phyloP scores from a whole-genome alignment of 2,113 vertebrate species.

The Stomatorhinus ivindoensis region DNA sequence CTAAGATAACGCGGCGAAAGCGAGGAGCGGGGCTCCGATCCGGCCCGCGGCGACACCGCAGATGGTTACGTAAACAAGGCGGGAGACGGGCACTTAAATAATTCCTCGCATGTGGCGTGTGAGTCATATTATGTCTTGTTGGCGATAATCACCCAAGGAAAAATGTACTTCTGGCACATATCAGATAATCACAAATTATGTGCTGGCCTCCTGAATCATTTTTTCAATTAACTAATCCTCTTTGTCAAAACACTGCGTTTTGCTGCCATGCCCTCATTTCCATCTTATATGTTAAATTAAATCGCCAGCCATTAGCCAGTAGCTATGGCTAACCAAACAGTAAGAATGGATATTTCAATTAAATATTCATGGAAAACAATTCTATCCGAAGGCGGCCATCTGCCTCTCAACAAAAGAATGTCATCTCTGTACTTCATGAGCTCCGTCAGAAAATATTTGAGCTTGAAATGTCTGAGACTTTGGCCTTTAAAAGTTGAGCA shows the following conservation, averaged over 20 bases:
- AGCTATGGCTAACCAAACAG: neutral
- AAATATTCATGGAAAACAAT: constrained; percentile 14
- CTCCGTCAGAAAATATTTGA: neutral
- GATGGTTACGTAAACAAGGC: constrained; percentile 7
- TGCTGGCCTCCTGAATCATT: neutral
- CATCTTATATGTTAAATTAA: neutral
- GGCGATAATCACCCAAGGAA: neutral
- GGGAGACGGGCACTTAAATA: neutral
- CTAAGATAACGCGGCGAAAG: neutral
- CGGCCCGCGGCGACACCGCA: neutral
- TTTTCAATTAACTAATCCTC: neutral
- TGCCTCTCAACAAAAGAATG: constrained; percentile 1
- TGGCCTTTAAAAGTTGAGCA: neutral
- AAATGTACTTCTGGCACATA: constrained; percentile 5
- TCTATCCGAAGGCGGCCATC: neutral
- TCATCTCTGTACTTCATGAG: neutral
- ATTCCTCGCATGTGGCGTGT: constrained; percentile 2
- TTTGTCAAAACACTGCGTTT: neutral
- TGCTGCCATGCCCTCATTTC: neutral
- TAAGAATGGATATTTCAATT: constrained; percentile 1
- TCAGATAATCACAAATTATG: neutral
- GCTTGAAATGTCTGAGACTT: neutral
- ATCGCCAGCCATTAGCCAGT: neutral
- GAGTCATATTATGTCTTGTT: constrained; percentile 5
- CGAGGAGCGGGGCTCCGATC: neutral